Conservation (phyloP, 2,113 vertebrate species). For the Electrona antarctica region DNA sequence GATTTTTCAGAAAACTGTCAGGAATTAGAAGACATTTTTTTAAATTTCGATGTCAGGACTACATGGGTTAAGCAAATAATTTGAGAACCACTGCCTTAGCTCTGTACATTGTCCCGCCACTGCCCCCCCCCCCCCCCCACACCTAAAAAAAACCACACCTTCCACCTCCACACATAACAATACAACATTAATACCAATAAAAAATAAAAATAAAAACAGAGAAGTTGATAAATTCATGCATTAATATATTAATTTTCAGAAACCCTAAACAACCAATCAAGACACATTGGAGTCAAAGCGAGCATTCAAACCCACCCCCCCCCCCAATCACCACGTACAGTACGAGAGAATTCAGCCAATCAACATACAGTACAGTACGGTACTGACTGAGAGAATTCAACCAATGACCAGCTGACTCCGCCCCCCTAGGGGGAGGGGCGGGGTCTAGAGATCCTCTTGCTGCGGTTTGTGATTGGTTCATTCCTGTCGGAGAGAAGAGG, state of each 20-base stretch:
- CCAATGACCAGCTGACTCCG: constrained; percentile 53
- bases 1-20: too few relatives aligned
- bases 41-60: too few relatives aligned
- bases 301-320: too few relatives aligned
- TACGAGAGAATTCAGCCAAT: neutral
- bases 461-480: constrained; percentile 26
- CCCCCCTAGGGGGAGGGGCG: constrained; percentile 22
- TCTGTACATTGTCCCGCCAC: neutral
- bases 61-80: too few relatives aligned
- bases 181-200: neutral
- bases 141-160: neutral
- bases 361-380: neutral
- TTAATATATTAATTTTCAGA: neutral
- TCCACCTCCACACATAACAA: neutral
- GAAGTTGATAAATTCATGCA: neutral
- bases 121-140: too few relatives aligned
- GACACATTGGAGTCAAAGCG: neutral
- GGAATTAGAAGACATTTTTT: too few relatives aligned
- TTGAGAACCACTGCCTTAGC: neutral
- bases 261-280: neutral
- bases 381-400: constrained; percentile 7
- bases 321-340: too few relatives aligned
- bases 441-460: constrained; percentile 43
- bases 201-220: too few relatives aligned
- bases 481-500: constrained; percentile 76